Conservation (phyloP, 2,797 vertebrate genomes). For the Epinephelus coioides region DNA sequence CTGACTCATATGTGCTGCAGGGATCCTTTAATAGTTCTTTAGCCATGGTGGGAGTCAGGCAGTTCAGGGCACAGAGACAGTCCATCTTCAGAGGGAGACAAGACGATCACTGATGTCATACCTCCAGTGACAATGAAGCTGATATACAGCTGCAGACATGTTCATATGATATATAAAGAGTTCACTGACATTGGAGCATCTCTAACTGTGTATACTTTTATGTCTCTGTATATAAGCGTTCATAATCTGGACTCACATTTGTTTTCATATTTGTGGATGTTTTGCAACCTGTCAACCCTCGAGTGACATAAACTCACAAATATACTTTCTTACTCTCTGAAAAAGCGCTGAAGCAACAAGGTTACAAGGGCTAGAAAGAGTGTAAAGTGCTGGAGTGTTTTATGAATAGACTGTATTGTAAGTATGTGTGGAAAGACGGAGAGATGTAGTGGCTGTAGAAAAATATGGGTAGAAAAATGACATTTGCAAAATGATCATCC, state of each 20-base stretch:
- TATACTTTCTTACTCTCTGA: neutral
- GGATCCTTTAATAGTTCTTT: conserved; percentile 51
- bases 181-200: neutral
- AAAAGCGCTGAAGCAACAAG: neutral
- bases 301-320: too few relatives aligned
- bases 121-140: conserved; percentile 23
- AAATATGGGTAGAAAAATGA: neutral
- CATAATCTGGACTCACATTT: neutral
- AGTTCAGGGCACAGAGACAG: conserved; percentile 32
- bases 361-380: neutral
- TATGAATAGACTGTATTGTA: neutral
- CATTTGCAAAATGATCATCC: conserved; percentile 11
- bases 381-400: neutral
- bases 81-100: conserved; percentile 27
- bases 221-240: neutral
- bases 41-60: conserved; percentile 20
- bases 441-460: neutral
- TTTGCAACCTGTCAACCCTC: neutral
- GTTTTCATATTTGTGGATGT: neutral
- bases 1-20: conserved; percentile 49
- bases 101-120: conserved; percentile 32
- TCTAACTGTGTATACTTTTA: neutral
- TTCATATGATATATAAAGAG: conserved; percentile 1
- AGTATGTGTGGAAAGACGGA: neutral
- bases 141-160: conserved; percentile 14